Conservation (phyloP, 2,113 vertebrate genomes). For the Gasterosteus aculeatus region DNA sequence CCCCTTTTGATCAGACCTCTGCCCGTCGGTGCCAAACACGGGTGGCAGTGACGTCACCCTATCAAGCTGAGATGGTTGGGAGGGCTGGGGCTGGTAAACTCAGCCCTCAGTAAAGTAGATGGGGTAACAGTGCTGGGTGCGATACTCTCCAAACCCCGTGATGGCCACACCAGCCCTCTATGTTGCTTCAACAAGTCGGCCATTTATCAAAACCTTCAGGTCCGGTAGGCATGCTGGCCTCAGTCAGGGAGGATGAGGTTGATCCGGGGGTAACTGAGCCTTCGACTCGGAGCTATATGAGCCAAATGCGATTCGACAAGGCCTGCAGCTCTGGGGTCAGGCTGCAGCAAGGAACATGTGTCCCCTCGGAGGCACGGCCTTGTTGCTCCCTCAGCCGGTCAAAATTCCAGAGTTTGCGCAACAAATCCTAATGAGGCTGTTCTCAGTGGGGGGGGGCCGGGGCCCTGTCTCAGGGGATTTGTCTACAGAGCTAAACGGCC, state of each 20-base stretch:
- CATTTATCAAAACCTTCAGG: constrained; percentile 41
- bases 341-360: constrained; percentile 60
- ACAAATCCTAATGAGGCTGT: constrained; percentile 72
- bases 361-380: constrained; percentile 44
- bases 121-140: neutral
- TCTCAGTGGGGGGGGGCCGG: constrained; percentile 55
- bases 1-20: constrained; percentile 30
- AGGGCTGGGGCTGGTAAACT: neutral
- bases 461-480: constrained; percentile 53
- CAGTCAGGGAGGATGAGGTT: constrained; percentile 27
- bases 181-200: constrained; percentile 43
- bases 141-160: neutral
- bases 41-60: neutral
- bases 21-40: constrained; percentile 15
- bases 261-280: constrained; percentile 48
- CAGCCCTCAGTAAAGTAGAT: neutral
- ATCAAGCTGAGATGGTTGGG: neutral
- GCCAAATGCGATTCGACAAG: constrained; percentile 72
- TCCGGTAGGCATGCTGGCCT: constrained; percentile 30
- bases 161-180: constrained; percentile 1
- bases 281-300: constrained; percentile 48
- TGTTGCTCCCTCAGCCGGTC: constrained; percentile 42
- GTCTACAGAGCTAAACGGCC: constrained; percentile 51
- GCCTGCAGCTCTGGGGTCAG: constrained; percentile 59
- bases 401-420: constrained; percentile 61